Evolutionary conservation across 2,113 vertebrate species (phyloP), one percentile per base, ranked within the genome.

Genomic region (Psilopogon haemacephalus): DNA sequence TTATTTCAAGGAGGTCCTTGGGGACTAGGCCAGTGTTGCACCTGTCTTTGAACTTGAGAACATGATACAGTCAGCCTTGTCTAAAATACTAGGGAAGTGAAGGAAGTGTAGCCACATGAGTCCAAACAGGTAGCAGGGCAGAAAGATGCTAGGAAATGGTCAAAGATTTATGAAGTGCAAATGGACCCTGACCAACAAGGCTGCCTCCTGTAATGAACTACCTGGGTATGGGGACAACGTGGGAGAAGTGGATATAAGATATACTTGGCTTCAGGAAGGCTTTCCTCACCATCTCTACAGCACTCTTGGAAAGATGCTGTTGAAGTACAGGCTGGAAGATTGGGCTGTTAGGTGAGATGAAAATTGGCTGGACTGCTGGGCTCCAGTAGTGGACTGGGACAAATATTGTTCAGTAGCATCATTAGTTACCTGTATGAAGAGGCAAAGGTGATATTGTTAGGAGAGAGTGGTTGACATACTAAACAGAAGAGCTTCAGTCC

Each of bases 11-110:
- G 21, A 85, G 28, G 20, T 28, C 40, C 33, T 6, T n/a, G 37
- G 15, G 30, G 33, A 15, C n/a, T 26, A 32, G 19, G 21, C 8
- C 15, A 37, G 37, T 15, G 37, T 12, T 70, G 16, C 1, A 2
- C 44, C 44, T 67, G 2, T 52, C n/a, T 62, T 56, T 80, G 23
- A 73, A 37, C 12, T 13, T 35, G 13, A 65, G 23, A 72, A 18
- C 8, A 18, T 3, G 11, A 3, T 33, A 20, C 27, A 20, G 14
- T 38, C 38, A 59, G 60, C 12, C 37, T 83, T 76, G 32, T 27
- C 35, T 71, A 0, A 1, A 68, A 58, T 56, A 17, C 44, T 2
- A 0, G 1, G 0, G 24, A 37, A 48, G 8, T 26, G 32, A 20
- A 50, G 56, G 27, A 65, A 50, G 21, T 24, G 33, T 24, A 67